These are phyloP conservation scores for Leptinotarsa tumamoca DNA, from an alignment of 2,888 invertebrate genomes.

Conservation along the genomic window DNA sequence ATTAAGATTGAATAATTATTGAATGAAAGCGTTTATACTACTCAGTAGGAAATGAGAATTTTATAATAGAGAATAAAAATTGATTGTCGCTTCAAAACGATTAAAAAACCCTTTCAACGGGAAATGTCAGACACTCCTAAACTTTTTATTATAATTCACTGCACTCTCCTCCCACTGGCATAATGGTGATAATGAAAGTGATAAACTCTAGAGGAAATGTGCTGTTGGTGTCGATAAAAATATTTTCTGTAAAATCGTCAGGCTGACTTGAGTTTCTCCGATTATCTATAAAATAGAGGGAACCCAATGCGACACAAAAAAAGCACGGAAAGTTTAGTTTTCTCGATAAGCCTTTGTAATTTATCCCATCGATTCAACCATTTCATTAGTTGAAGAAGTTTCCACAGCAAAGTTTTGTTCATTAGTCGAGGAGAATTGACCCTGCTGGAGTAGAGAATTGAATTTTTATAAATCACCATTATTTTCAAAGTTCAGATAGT, in stretches of 20 bases:
- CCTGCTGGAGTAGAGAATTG: neutral
- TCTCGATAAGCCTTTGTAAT: slow-evolving; percentile 12
- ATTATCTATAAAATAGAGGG: slow-evolving; percentile 1
- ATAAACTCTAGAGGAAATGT: slow-evolving; percentile 1
- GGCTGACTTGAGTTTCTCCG: neutral
- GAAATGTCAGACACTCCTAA: neutral
- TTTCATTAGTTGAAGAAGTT: slow-evolving; percentile 9
- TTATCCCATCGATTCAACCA: slow-evolving; percentile 3
- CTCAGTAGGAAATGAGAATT: neutral
- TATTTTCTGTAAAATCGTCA: slow-evolving; percentile 1
- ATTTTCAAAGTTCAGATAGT: no score
- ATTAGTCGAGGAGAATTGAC: neutral
- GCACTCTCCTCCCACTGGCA: slow-evolving; percentile 8
- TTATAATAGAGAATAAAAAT: neutral
- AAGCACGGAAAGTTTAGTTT: slow-evolving; percentile 1
- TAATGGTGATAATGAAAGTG: slow-evolving; percentile 4
- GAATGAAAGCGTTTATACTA: neutral
- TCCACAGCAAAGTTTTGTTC: slow-evolving; percentile 4
- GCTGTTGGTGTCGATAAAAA: slow-evolving; percentile 16
- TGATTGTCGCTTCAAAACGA: neutral
- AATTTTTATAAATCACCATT: no score
- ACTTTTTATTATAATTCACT: slow-evolving; percentile 1
- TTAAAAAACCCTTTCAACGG: slow-evolving; percentile 5
- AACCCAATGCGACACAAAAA: neutral
- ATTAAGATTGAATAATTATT: slow-evolving; percentile 1